These are phyloP conservation scores for Montifringilla adamsi DNA, from an alignment of 2,113 vertebrate species.

Conservation along the genomic window DNA sequence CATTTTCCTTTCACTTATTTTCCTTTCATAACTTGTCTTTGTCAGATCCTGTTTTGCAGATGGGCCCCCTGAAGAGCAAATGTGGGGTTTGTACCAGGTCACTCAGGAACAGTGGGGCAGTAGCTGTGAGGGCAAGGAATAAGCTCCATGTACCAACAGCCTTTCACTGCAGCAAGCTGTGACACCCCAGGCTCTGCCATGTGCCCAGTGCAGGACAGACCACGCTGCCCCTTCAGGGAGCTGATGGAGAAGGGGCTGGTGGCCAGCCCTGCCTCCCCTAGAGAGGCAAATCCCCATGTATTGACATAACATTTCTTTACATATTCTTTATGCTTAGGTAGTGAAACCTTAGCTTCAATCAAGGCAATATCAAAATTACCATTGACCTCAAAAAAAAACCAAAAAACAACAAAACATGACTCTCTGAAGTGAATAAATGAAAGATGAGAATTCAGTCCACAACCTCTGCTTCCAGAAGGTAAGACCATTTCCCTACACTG, in stretches of 20 bases:
- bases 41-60: neutral
- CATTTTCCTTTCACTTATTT: neutral
- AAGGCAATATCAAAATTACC: neutral
- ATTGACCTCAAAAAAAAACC: neutral
- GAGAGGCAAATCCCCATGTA: neutral
- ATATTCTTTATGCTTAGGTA: rapidly evolving
- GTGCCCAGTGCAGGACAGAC: rapidly evolving
- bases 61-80: neutral
- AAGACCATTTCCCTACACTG: neutral
- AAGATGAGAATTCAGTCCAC: neutral
- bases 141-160: neutral
- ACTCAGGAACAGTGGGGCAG: neutral
- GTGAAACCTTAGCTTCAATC: neutral
- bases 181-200: neutral
- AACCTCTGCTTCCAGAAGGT: neutral
- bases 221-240: rapidly evolving
- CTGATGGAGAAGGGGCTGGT: neutral
- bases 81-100: neutral
- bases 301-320: neutral
- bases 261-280: neutral
- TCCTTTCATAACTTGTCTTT: neutral
- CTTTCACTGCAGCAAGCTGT: neutral
- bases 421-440: neutral
- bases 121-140: neutral
- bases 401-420: neutral